Evolutionary conservation across 2,888 invertebrate species (phyloP), one percentile per base, ranked within the genome.

Genomic region (Siphlonurus alternatus): DNA sequence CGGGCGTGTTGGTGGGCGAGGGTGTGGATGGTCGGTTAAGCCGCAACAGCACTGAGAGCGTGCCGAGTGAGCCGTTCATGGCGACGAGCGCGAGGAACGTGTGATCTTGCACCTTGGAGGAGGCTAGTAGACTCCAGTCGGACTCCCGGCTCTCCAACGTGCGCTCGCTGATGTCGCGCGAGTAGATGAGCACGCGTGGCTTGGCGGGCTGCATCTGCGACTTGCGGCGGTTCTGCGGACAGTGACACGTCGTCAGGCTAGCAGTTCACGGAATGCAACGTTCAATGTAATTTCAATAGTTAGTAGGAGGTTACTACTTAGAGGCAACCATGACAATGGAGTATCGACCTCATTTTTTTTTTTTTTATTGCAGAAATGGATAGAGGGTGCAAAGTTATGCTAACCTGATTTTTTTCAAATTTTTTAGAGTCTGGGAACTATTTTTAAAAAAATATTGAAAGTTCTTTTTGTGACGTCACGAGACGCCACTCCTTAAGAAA

Each of bases 21-120:
- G 72, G 71, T 1, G 72, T 71, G 0, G 72, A 70, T 0, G 75
- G 74, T 54, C 72, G 71, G 68, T 80, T 79, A 59, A 80, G 76
- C 69, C 82, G 79, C 70, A 83, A 74, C 68, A 81, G 78, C 25
- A 84, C 78, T 1, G 85, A 84, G 62, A 88, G 74, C 2, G 83
- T 81, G 15, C 81, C 80, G 67, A 88, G 73, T 63, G 78, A 78
- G 19, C 85, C 83, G 66, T 80, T 80, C 65, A 87, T 73, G 20
- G 85, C 81, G 1, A 82, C 83, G 65, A 88, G 75, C 5, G 84
- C 84, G 68, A 86, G 74, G 73, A 82, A 83, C 67, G 81, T 82
- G 71, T 82, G 79, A 66, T 83, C 83, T 75, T 79, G 80, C 59
- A 83, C 80, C 71, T 78, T 78, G 23, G 78, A 76, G 23, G 80